Evolutionary conservation across 2,888 invertebrate species (phyloP).

Genomic region (Clunio marinus): DNA sequence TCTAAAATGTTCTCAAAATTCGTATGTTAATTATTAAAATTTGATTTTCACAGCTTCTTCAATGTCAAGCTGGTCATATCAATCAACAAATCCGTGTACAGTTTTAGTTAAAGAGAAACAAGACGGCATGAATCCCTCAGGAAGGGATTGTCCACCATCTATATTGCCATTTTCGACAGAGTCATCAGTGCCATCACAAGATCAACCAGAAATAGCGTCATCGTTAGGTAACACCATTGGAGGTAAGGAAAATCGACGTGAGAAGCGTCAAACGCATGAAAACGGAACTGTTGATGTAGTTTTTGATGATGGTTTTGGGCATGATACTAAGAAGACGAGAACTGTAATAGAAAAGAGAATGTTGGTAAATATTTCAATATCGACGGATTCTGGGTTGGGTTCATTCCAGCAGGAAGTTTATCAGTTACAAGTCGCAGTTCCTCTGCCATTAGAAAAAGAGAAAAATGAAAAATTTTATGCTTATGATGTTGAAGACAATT

Average conservation of each 20-base stretch:
- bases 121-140: background rate
- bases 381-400: constrained; percentile 60
- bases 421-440: constrained; percentile 75
- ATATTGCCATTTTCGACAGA: background rate
- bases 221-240: constrained; percentile 28
- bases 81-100: constrained; percentile 76
- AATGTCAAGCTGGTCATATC: constrained; percentile 79
- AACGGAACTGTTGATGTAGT: constrained; percentile 5
- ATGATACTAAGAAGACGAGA: background rate
- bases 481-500: background rate
- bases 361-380: constrained; percentile 76
- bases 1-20: background rate
- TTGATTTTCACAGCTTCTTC: constrained; percentile 63
- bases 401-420: constrained; percentile 64
- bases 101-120: constrained; percentile 59
- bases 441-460: constrained; percentile 45
- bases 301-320: constrained; percentile 15
- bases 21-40: background rate
- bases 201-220: constrained; percentile 37
- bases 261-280: constrained; percentile 12
- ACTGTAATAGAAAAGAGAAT: constrained; percentile 54
- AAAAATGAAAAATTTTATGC: background rate
- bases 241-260: constrained; percentile 22
- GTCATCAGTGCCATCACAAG: constrained; percentile 20
- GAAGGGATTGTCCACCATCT: constrained; percentile 16